A percentile compares a stretch with the other conserved stretches of the same genome.
Evolutionary conservation across 2,797 vertebrate species (phyloP).

Genomic region (Menidia menidia): DNA sequence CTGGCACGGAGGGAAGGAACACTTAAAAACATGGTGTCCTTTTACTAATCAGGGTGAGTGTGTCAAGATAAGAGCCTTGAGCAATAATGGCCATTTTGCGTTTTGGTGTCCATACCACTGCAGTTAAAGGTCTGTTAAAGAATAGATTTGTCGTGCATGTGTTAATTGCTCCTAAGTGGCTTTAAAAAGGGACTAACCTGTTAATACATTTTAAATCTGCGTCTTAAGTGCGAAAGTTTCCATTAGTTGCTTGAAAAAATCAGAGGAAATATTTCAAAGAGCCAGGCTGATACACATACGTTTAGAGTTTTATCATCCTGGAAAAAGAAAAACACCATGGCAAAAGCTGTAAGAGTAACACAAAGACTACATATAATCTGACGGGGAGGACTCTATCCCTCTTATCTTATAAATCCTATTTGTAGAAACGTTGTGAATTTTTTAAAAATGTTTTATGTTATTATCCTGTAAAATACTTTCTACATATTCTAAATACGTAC

Average conservation of each 20-base stretch:
- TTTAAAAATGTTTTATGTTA: too few relatives aligned
- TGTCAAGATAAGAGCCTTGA: slow-evolving; percentile 20
- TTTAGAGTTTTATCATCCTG: neutral
- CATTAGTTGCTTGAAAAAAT: slow-evolving; percentile 12
- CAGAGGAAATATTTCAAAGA: neutral
- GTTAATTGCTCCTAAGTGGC: slow-evolving; percentile 35
- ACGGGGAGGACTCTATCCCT: neutral
- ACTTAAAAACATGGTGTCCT: slow-evolving; percentile 8
- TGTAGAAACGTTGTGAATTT: too few relatives aligned
- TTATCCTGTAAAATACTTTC: too few relatives aligned
- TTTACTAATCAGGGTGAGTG: slow-evolving; percentile 29
- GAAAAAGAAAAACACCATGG: neutral
- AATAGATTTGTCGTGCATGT: slow-evolving; percentile 14
- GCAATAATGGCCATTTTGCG: slow-evolving; percentile 29
- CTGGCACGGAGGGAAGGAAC: neutral
- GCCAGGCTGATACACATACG: too few relatives aligned
- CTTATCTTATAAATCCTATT: too few relatives aligned
- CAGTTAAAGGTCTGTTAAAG: slow-evolving; percentile 45
- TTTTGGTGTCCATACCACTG: slow-evolving; percentile 14
- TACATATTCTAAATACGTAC: too few relatives aligned
- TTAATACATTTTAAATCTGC: slow-evolving; percentile 20
- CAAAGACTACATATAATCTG: neutral
- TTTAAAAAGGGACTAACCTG: slow-evolving; percentile 1
- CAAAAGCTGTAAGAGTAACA: neutral
- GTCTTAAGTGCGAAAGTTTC: neutral